A percentile compares a stretch with the other conserved stretches of the same genome.
These are phyloP conservation scores for Mastigias papua DNA, from an alignment of 30 jellyfish, hydroid and myxozoan genomes.

Conservation along the genomic window DNA sequence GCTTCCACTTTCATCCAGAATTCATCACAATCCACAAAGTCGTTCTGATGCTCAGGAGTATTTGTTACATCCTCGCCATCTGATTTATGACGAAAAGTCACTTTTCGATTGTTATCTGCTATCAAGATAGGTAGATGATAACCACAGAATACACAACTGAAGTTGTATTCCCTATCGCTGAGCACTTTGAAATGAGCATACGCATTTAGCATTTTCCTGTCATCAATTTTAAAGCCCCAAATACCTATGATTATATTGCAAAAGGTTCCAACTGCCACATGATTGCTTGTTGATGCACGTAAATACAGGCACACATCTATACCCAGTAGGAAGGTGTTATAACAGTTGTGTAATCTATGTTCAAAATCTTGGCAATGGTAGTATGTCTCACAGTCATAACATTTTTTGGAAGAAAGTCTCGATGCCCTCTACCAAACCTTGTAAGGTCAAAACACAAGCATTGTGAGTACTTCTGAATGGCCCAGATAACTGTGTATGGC, in stretches of 20 bases:
- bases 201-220: too few species aligned
- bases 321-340: neutral
- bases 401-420: constrained; percentile 8
- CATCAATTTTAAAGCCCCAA: neutral
- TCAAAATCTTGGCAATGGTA: neutral
- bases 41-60: too few species aligned
- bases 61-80: too few species aligned
- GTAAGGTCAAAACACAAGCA: neutral
- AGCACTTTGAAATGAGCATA: too few species aligned
- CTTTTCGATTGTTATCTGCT: too few species aligned
- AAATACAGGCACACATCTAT: constrained; percentile 11
- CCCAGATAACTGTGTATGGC: constrained; percentile 4
- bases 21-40: too few species aligned
- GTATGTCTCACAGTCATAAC: neutral
- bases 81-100: too few species aligned
- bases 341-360: neutral
- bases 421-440: neutral
- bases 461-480: constrained; percentile 1
- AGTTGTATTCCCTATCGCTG: too few species aligned
- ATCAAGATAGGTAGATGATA: too few species aligned
- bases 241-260: neutral
- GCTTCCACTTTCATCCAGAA: too few species aligned
- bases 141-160: too few species aligned
- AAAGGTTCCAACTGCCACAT: constrained; percentile 32
- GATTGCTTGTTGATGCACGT: constrained; percentile 14